Conservation (phyloP, 2,888 invertebrate genomes). For the Theretra japonica region DNA sequence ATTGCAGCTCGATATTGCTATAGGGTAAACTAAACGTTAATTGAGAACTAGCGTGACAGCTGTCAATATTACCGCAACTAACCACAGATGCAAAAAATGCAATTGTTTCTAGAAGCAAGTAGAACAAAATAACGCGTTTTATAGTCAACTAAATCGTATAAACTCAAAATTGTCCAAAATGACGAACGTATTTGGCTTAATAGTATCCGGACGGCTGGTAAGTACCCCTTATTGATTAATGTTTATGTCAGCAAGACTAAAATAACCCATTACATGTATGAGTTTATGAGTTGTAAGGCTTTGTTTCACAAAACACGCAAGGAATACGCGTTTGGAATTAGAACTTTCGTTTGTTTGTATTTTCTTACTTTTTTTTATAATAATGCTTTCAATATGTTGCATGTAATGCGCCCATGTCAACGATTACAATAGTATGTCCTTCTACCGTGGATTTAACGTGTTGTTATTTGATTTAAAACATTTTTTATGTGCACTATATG, state of each 20-base stretch:
- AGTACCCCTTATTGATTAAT: slow-evolving; percentile 55
- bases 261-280: background rate
- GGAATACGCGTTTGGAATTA: background rate
- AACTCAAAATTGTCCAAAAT: slow-evolving; percentile 41
- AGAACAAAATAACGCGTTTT: slow-evolving; percentile 38
- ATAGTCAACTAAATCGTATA: slow-evolving; percentile 26
- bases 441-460: background rate
- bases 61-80: slow-evolving; percentile 1
- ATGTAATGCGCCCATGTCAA: background rate
- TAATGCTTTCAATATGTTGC: no score
- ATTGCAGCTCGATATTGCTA: background rate
- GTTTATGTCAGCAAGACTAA: slow-evolving; percentile 18
- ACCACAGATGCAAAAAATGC: slow-evolving; percentile 20
- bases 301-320: background rate
- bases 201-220: slow-evolving; percentile 93
- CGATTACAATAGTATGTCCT: background rate
- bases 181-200: slow-evolving; percentile 89
- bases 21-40: slow-evolving; percentile 14
- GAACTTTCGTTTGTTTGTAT: background rate
- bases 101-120: slow-evolving; percentile 51
- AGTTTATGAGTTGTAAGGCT: slow-evolving; percentile 29
- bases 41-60: slow-evolving; percentile 14
- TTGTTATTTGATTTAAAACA: background rate
- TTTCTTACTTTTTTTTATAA: background rate
- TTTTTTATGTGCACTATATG: background rate